Conservation (phyloP, 2,888 invertebrate species). For the Laothoe populi region DNA sequence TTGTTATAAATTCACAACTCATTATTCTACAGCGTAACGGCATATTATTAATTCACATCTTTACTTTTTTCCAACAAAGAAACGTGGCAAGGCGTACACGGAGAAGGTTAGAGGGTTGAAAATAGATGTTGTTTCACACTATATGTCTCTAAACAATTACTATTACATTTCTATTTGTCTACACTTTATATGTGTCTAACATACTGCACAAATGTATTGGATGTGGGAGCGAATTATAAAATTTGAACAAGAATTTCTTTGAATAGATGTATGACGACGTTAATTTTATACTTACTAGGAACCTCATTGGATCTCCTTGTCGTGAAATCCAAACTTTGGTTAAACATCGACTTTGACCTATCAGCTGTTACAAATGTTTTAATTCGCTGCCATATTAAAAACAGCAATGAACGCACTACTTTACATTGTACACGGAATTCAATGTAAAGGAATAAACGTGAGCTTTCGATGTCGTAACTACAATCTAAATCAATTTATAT, state of each 20-base stretch:
- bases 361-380: too few relatives aligned
- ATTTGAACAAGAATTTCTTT: neutral
- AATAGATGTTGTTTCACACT: slow-evolving; percentile 73
- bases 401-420: slow-evolving; percentile 31
- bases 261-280: neutral
- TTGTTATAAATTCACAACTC: slow-evolving; percentile 7
- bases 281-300: too few relatives aligned
- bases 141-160: slow-evolving; percentile 58
- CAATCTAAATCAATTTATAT: slow-evolving; percentile 26
- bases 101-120: slow-evolving; percentile 89
- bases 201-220: slow-evolving; percentile 40
- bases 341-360: too few relatives aligned
- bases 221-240: slow-evolving; percentile 1
- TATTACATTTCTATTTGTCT: slow-evolving; percentile 45
- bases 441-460: slow-evolving; percentile 45
- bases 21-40: neutral
- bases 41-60: slow-evolving; percentile 37
- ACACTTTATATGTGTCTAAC: slow-evolving; percentile 72
- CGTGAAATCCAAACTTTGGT: too few relatives aligned
- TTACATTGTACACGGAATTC: slow-evolving; percentile 40
- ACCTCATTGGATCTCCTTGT: too few relatives aligned
- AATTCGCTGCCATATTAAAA: slow-evolving; percentile 8
- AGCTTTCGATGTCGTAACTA: slow-evolving; percentile 63
- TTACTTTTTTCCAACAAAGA: slow-evolving; percentile 85
- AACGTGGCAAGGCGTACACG: slow-evolving; percentile 91